phyloP scores from a whole-genome alignment of 1,140 invertebrate species.

The Conus ventricosus region DNA sequence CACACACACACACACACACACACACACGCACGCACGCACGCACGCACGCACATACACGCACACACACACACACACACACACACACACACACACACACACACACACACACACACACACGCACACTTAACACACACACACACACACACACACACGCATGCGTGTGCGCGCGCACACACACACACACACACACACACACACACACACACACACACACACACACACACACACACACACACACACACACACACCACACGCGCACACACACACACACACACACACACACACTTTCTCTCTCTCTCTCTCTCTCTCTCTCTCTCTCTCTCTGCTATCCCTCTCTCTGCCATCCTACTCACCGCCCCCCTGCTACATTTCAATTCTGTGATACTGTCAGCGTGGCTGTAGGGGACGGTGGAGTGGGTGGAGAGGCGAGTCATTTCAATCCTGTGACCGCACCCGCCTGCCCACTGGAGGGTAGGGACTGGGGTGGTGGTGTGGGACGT shows the following conservation, averaged over 20 bases:
- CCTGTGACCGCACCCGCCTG: too few relatives aligned
- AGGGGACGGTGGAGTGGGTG: too few relatives aligned
- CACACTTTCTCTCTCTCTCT: background rate
- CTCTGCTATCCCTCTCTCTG: too few relatives aligned
- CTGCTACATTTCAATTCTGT: too few relatives aligned
- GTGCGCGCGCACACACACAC: constrained; percentile 11
- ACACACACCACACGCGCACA: background rate
- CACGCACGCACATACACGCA: background rate
- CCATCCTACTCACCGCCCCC: too few relatives aligned
- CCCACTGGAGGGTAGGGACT: too few relatives aligned
- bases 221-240: constrained; percentile 5
- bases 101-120: background rate
- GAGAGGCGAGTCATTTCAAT: too few relatives aligned
- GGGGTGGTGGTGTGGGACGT: too few relatives aligned
- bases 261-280: background rate
- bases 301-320: background rate
- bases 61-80: background rate
- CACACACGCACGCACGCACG: background rate
- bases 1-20: background rate
- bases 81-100: background rate
- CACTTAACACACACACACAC: background rate
- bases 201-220: constrained; percentile 8
- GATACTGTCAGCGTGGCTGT: too few relatives aligned
- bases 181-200: constrained; percentile 1
- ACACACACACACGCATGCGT: constrained; percentile 29